A percentile compares a stretch with the other conserved stretches of the same genome.
Evolutionary conservation across 1,140 invertebrate species (phyloP).

Genomic region (Drosophila lini): DNA sequence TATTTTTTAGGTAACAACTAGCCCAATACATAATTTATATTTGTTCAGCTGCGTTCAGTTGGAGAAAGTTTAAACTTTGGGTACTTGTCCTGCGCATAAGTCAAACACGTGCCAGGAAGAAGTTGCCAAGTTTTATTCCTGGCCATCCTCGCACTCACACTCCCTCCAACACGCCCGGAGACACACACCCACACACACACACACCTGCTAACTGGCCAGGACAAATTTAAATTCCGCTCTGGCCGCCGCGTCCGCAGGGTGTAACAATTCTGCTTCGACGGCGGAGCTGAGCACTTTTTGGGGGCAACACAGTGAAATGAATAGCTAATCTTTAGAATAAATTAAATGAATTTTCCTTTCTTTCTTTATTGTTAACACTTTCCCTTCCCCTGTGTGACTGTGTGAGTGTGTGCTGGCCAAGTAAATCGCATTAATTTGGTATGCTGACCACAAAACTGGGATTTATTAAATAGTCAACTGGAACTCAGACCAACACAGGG

Average conservation of each 20-base stretch:
- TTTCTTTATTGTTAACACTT: conserved; percentile 53
- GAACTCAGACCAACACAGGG: conserved; percentile 43
- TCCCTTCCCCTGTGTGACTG: background rate
- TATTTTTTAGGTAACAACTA: conserved; percentile 4
- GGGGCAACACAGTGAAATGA: conserved; percentile 62
- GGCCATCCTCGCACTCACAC: conserved; percentile 29
- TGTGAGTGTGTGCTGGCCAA: conserved; percentile 38
- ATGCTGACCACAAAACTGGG: conserved; percentile 80
- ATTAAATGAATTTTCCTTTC: conserved; percentile 75
- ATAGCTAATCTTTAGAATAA: conserved; percentile 82
- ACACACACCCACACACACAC: conserved; percentile 31
- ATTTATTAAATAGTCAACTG: conserved; percentile 80
- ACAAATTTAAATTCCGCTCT: conserved; percentile 65
- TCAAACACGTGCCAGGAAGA: conserved; percentile 73
- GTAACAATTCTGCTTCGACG: conserved; percentile 63
- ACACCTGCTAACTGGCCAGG: conserved; percentile 64
- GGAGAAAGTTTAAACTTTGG: conserved; percentile 74
- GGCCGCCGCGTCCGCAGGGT: conserved; percentile 55
- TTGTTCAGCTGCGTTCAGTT: conserved; percentile 30
- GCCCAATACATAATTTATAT: background rate
- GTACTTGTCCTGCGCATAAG: conserved; percentile 66
- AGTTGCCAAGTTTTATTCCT: conserved; percentile 53
- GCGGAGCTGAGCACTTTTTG: conserved; percentile 8
- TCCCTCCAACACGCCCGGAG: conserved; percentile 2
- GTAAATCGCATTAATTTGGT: conserved; percentile 82